phyloP scores from a whole-genome alignment of 2,888 invertebrate genomes.

The Phyllotreta striolata region DNA sequence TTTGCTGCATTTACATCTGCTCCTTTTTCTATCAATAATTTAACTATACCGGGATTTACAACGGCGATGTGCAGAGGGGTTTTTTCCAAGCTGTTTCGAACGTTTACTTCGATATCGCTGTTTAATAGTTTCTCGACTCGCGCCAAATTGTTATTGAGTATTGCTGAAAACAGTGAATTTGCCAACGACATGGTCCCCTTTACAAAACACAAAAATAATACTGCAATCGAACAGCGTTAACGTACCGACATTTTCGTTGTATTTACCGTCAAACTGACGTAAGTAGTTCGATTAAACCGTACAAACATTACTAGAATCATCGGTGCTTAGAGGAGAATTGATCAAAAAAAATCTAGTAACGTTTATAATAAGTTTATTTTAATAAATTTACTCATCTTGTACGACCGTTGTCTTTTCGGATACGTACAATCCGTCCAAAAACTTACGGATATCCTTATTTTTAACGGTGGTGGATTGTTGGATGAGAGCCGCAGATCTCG shows the following conservation, averaged over 20 bases:
- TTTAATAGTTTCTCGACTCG: neutral
- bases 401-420: slow-evolving; percentile 97
- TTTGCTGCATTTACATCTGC: slow-evolving; percentile 2
- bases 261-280: too few species aligned
- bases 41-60: slow-evolving; percentile 2
- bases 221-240: too few species aligned
- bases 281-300: neutral
- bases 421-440: slow-evolving; percentile 99
- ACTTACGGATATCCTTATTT: slow-evolving; percentile 99
- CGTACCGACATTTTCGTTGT: too few species aligned
- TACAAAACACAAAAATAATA: neutral
- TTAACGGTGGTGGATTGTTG: slow-evolving; percentile 99
- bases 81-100: neutral
- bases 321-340: neutral
- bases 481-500: slow-evolving; percentile 97
- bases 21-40: slow-evolving; percentile 9
- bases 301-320: neutral
- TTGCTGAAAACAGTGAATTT: slow-evolving; percentile 10
- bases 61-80: slow-evolving; percentile 4
- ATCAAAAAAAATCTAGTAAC: neutral
- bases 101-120: neutral
- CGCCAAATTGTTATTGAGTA: slow-evolving; percentile 1
- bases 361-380: slow-evolving; percentile 34
- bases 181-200: slow-evolving; percentile 2
- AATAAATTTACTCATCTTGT: slow-evolving; percentile 67